Base-by-base conservation (phyloP, 2,113 vertebrate species). In the Sorex fumeus region DNA sequence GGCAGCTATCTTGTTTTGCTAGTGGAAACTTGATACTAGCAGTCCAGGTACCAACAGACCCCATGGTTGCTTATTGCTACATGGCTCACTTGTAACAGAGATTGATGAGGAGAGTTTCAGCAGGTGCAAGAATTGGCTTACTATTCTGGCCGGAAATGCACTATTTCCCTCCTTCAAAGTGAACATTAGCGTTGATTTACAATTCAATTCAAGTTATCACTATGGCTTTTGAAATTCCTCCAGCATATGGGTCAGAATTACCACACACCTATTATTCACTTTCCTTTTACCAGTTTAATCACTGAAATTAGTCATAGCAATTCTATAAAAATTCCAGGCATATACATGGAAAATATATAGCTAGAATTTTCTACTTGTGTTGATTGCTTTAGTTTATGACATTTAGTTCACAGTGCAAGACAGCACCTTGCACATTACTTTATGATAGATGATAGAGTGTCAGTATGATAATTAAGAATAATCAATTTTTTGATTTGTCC, bases 401-500 rank as follows among this genome's bases (percentile, higher is more conserved):
- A 75, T 84, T 70, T 6, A 80, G 16, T 87, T 95, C 69, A 78
- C 34, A 69, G 19, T 91, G 18, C 21, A 70, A 60, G 57, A 19
- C 57, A 60, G 30, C 21, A 80, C 45, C 32, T 85, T 80, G 30
- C 21, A 80, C 45, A 36, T 85, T 80, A 25, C 34, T 84, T 87
- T 93, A 72, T 80, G 62, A 84, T 79, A 91, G 60, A 90, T 86
- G 83, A 89, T 95, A 34, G 72, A 23, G 25, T 74, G 16, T 72
- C 76, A 92, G 64, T 18, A 47, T 93, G 81, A 83, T 81, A 80
- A 81, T 91, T 36, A 67, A 6, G 40, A 81, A 16, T 80, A 79
- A 88, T 84, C 81, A 67, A 43, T 95, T 81, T 80, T 77, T 93
- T 84, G 91, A 10, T 79, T 82, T 82, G 27, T 88, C 36, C 70